Conservation (phyloP, 2,113 vertebrate genomes). For the Hemibagrus wyckioides region DNA sequence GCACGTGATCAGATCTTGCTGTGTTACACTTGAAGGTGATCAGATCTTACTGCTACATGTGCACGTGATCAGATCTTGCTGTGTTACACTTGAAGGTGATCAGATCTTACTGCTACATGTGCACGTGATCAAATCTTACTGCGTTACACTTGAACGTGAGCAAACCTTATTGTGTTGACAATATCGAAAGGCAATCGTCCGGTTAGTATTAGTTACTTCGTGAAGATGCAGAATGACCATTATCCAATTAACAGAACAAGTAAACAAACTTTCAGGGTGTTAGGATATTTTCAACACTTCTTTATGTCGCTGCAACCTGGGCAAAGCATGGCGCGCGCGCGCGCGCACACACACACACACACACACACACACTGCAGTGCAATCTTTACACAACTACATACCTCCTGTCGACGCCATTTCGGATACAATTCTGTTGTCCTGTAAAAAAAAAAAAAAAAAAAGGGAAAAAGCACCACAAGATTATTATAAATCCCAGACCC, state of each 20-base stretch:
- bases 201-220: not conserved
- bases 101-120: not conserved
- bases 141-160: not conserved
- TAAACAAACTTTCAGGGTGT: not conserved
- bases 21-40: not conserved
- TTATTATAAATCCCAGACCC: not conserved
- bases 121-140: not conserved
- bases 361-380: not conserved
- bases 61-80: not conserved
- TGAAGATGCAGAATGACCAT: not conserved
- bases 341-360: not conserved
- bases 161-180: not conserved
- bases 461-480: not conserved
- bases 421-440: conserved; percentile 49
- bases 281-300: not conserved
- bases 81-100: not conserved
- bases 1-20: not conserved
- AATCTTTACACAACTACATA: conserved; percentile 36
- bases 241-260: not conserved
- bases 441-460: conserved; percentile 47
- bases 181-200: not conserved
- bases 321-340: no score
- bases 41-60: not conserved
- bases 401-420: conserved; percentile 68
- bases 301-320: not conserved